These are phyloP conservation scores for Matsumyia berberina DNA, from an alignment of 2,888 invertebrate genomes.

Conservation along the genomic window DNA sequence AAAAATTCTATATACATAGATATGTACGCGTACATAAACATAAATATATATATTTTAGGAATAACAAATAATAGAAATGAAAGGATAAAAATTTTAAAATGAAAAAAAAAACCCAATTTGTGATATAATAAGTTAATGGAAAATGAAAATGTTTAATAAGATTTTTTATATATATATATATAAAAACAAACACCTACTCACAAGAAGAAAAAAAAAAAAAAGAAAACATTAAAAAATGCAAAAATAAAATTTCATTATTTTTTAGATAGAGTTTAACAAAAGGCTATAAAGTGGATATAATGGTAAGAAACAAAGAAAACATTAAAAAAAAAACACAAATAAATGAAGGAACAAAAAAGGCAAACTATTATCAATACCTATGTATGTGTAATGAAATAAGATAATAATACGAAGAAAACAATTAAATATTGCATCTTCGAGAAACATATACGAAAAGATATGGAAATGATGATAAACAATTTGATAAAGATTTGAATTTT, in stretches of 20 bases:
- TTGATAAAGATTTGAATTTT: slow-evolving; percentile 30
- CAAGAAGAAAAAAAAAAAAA: slow-evolving; percentile 54
- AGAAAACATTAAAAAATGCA: too few relatives aligned
- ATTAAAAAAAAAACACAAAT: slow-evolving; percentile 2
- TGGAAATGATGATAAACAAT: slow-evolving; percentile 36
- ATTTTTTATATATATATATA: slow-evolving; percentile 71
- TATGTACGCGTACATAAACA: slow-evolving; percentile 43
- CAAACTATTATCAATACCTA: slow-evolving; percentile 58
- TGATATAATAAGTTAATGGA: slow-evolving; percentile 76
- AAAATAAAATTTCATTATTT: slow-evolving; percentile 68
- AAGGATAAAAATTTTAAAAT: slow-evolving; percentile 37
- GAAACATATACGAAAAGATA: slow-evolving; percentile 19
- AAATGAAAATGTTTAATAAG: slow-evolving; percentile 68
- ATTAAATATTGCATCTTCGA: slow-evolving; percentile 13
- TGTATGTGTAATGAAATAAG: slow-evolving; percentile 52
- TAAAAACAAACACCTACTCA: slow-evolving; percentile 67
- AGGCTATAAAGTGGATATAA: slow-evolving; percentile 70
- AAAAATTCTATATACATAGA: slow-evolving; percentile 37
- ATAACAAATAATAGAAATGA: slow-evolving; percentile 59
- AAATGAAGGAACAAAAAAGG: slow-evolving; percentile 38
- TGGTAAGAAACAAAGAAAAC: slow-evolving; percentile 46
- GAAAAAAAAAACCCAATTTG: slow-evolving; percentile 71
- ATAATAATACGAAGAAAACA: slow-evolving; percentile 31
- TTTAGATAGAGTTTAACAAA: slow-evolving; percentile 76
- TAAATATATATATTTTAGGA: slow-evolving; percentile 51